These are phyloP conservation scores for Cancer borealis DNA, from an alignment of 2,888 invertebrate species.

Conservation along the genomic window DNA sequence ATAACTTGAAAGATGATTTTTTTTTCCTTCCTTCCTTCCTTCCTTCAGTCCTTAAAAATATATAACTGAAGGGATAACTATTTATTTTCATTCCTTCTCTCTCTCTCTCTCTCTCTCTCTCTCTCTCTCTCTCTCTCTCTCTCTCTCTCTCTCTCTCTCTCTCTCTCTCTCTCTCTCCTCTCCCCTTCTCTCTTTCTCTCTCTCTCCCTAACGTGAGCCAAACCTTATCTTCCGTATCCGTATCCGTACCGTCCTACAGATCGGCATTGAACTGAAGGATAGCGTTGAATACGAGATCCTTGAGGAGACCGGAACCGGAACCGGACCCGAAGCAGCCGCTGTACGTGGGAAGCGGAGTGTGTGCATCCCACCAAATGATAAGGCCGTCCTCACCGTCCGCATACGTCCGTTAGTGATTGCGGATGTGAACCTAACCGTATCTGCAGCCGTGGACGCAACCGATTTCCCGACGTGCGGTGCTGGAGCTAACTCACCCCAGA, in stretches of 20 bases:
- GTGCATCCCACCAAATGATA: conserved; percentile 56
- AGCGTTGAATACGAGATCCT: conserved; percentile 60
- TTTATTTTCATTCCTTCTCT: too few species aligned
- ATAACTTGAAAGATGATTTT: too few species aligned
- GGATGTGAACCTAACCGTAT: conserved; percentile 63
- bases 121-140: neutral
- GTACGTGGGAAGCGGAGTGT: conserved; percentile 51
- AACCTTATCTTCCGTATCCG: neutral
- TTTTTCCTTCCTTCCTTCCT: too few species aligned
- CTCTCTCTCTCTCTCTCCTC: too few species aligned
- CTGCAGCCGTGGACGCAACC: conserved; percentile 61
- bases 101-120: too few species aligned
- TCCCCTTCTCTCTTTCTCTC: neutral
- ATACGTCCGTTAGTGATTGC: conserved; percentile 47
- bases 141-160: neutral
- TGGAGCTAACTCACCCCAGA: neutral
- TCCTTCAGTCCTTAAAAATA: too few species aligned
- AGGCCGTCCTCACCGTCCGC: conserved; percentile 57
- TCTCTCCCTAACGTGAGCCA: neutral
- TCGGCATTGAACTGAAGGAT: conserved; percentile 39
- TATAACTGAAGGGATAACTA: too few species aligned
- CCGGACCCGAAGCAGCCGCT: neutral
- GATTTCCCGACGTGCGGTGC: conserved; percentile 28
- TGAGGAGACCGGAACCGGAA: too few species aligned
- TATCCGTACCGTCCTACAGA: conserved; percentile 16